Base-by-base conservation (phyloP, 2,113 vertebrate species). In the Pluvianellus socialis region DNA sequence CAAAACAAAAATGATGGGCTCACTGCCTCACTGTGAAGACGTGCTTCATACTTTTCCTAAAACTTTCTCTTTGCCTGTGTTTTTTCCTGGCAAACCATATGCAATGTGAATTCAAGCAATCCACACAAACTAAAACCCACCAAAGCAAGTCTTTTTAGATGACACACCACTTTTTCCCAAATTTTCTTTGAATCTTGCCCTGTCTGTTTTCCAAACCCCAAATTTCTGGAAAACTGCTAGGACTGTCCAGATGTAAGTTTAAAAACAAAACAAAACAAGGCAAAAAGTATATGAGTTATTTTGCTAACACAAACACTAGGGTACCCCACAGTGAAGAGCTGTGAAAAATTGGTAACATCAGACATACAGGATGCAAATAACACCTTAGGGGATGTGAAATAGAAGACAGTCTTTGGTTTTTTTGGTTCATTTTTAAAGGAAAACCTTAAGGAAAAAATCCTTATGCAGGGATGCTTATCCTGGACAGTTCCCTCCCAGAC, bases 81-180 rank as follows among this genome's bases (percentile, higher is more conserved):
- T 32, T 68, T 86, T 88, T 55, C 30, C 14, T 77, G 14, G 30
- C 10, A 67, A 73, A 65, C 21, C 6, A 21, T 21, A 70, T 1
- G 5, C 7, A 81, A 15, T 19, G 32, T 24, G 58, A 80, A 61
- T 49, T 65, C 28, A 61, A 80, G 27, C 14, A 18, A 14, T 33
- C 11, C 9, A 62, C 7, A 58, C 28, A 61, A 40, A 47, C 5
- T 56, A 14, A 50, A 79, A 88, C 9, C 2, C 21, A 59, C 15
- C 6, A 4, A 47, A 79, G 8, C 7, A 58, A 59, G 19, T 9
- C 1, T 26, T 84, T 83, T 53, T 68, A 50, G 30, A 14, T n/a
- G 7, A 23, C 1, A 2, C 1, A 52, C 8, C 0, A 12, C 11
- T 30, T 83, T 86, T 63, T 15, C 6, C 13, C 9, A 40, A 15